Base-by-base conservation (phyloP, 2,888 invertebrate species). In the Hedya salicella region DNA sequence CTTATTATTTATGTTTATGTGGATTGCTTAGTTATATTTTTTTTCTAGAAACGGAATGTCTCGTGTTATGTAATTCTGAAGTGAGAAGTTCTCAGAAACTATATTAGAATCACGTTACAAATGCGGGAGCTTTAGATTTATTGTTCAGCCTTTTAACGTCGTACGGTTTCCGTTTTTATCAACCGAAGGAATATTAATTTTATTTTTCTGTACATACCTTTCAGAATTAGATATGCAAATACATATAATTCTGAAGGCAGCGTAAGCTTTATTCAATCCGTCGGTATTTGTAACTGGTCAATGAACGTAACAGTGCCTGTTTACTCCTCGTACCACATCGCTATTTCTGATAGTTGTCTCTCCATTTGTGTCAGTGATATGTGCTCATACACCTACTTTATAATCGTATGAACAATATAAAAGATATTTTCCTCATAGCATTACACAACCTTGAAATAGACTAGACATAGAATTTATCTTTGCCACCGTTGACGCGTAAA, bases 101-200 rank as follows among this genome's bases (percentile, higher is more conserved):
- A 32, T 52, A 48, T 66, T 50, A 63, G 69, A 72, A 72, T 73
- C 70, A 70, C 68, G 72, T 75, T 78, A 73, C 73, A 32, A 30
- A n/a, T 13, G 70, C 71, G 69, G 70, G 71, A 71, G 68, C 74
- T 75, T 75, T 75, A 74, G 71, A 71, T 70, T 75, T 75, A 73
- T 62, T 48, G 65, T 70, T 67, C 69, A 70, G 70, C 73, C 71
- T 77, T 76, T 77, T 81, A 79, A 75, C 74, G 73, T 75, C 75
- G 71, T 71, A 70, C 76, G 70, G 70, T 82, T 81, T 86, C 85
- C 87, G 86, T 85, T 81, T 77, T 76, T 78, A 73, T 77, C 70
- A 73, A 71, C 73, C 71, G 67, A 60, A 73, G 71, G 86, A 86
- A 88, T 88, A 83, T 82, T 84, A 86, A 87, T 86, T 25, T 77